Base-by-base conservation (phyloP, 1,140 invertebrate species). In the Drosophila hydei region DNA sequence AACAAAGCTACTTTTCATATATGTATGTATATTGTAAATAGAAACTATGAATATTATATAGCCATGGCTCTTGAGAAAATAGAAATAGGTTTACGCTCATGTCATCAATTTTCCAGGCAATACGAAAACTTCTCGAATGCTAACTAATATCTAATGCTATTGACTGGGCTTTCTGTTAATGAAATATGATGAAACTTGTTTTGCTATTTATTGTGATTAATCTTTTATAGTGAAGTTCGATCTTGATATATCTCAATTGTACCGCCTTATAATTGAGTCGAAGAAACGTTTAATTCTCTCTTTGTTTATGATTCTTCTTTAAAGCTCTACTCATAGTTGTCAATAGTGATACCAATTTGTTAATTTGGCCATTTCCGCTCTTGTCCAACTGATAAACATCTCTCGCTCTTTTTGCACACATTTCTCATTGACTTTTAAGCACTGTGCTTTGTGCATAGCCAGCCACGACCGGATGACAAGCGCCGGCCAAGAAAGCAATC, bases 401-500 rank as follows among this genome's bases (percentile, higher is more conserved):
- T 38, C 12, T 14, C 3, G 12, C 18, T 16, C 38, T 18, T 52
- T 52, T 68, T 60, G 18, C 18, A 7, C 30, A 11, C 38, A 19
- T 56, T 63, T 62, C 14, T 51, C 55, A 79, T 79, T 55, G 70
- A 47, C 6, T 58, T 27, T 21, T 0, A 43, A 75, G 42, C 79
- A 83, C 56, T 78, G 79, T 67, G 25, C 38, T n/a, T 42, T 40
- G 12, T 79, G 25, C 30, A 9, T 14, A 7, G 9, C 1, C 19
- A 16, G 43, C 42, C 11, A 6, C 27, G 23, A 63, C 27, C 76
- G 72, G 60, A 75, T 78, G 79, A 51, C 79, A 55, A 56, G 80
- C 80, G 80, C 69, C 77, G 54, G 63, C 62, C 61, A 65, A 74
- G 63, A 64, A 83, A 84, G 79, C 80, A 87, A 85, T 85, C 80